Evolutionary conservation across 1,140 invertebrate genomes (phyloP), one percentile per base, ranked within the genome.

Genomic region (Trichonephila inaurata): DNA sequence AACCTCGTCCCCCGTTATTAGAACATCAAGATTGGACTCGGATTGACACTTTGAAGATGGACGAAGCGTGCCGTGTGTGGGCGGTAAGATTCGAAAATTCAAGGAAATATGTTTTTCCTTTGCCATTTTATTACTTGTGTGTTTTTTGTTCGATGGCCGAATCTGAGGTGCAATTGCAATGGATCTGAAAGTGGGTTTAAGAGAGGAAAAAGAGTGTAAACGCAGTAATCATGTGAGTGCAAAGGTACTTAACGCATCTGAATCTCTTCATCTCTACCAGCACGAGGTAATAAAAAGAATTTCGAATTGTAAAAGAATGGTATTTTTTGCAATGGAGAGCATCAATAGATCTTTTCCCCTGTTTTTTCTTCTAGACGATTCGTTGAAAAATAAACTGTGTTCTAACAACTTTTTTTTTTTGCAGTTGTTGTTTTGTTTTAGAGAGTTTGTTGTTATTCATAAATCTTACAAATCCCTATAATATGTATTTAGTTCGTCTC

Each of bases 31-130:
- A 85, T 85, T 19, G 21, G 44, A 60, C n/a, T 58, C 44, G 21
- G 51, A 85, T 58, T 85, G 82, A n/a, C 58, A 85, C 44, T 24
- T 24, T 21, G 44, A 58, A 19, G 28, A 85, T 8, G 19, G 12
- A 3, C 21, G 58, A 21, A 85, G 24, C 82, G 82, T 85, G 82
- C 58, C n/a, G 51, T 85, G 82, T 85, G 82, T 85, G 58, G 82
- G 82, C 58, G 82, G n/a, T 24, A 6, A 10, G n/a, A 24, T 19
- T 21, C n/a, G 24, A 77, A 33, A 77, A 33, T 77, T 77, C 72
- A 28, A 77, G 33, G 72, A 77, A 77, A 77, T 40, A 18, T 28
- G 28, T 40, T 77, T 40, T 64, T 19, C 28, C 4, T 40, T 28
- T 40, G 72, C 72, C 33, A 19, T 77, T 28, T 77, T 19, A 77